phyloP scores from a whole-genome alignment of 1,140 invertebrate genomes.

The Brachionus paranguensis region DNA sequence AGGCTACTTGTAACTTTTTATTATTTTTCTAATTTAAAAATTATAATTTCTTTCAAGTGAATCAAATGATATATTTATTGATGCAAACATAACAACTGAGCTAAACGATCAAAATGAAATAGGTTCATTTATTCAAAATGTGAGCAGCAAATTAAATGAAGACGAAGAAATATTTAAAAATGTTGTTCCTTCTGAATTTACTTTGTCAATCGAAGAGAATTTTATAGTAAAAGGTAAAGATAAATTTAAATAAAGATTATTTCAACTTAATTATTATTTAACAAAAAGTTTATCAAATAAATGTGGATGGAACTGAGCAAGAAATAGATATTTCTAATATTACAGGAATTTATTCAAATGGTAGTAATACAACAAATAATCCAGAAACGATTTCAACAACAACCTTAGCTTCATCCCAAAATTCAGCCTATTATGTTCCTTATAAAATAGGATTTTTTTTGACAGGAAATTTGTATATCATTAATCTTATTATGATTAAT shows the following conservation, averaged over 20 bases:
- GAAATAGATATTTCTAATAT: background rate
- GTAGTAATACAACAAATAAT: background rate
- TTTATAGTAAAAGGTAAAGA: background rate
- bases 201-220: background rate
- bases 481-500: background rate
- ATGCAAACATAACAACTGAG: background rate
- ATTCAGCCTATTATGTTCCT: background rate
- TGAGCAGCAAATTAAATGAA: background rate
- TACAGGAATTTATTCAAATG: background rate
- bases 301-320: background rate
- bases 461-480: background rate
- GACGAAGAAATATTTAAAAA: background rate
- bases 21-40: background rate
- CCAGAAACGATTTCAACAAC: background rate
- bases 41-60: background rate
- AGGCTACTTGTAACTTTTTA: background rate
- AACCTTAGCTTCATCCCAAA: background rate
- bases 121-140: background rate
- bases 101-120: background rate
- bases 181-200: background rate
- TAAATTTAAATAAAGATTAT: background rate
- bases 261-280: background rate
- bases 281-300: background rate
- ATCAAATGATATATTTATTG: background rate
- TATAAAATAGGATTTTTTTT: background rate